Evolutionary conservation across 2,888 invertebrate species (phyloP).

Genomic region (Margaritifera margaritifera): DNA sequence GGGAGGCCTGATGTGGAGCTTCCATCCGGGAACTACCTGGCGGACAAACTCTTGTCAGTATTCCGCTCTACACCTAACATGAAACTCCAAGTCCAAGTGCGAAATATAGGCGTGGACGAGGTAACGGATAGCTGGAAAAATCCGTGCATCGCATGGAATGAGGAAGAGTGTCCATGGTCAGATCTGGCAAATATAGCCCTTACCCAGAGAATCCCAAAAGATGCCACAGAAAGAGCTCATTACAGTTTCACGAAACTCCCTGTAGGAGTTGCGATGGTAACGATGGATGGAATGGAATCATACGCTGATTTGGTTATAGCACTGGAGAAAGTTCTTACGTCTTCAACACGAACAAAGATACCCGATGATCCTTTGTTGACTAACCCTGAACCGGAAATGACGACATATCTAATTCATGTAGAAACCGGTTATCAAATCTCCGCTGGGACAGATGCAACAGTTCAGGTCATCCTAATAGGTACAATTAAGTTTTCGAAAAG

Average conservation of each 20-base stretch:
- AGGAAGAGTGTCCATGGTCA: constrained; percentile 27
- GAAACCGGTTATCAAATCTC: constrained; percentile 36
- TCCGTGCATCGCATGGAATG: constrained; percentile 24
- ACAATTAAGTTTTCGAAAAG: not conserved
- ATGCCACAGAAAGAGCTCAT: constrained; percentile 22
- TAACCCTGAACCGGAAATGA: constrained; percentile 9
- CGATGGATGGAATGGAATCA: constrained; percentile 17
- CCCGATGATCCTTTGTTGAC: constrained; percentile 12
- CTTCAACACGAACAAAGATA: constrained; percentile 21
- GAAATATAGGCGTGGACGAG: constrained; percentile 9
- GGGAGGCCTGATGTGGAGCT: constrained; percentile 29
- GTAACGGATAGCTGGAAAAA: constrained; percentile 4
- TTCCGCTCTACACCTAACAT: constrained; percentile 13
- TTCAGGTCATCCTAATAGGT: constrained; percentile 32
- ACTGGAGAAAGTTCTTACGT: constrained; percentile 34
- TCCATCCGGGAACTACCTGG: constrained; percentile 32
- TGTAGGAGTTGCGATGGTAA: constrained; percentile 13
- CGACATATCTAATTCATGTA: constrained; percentile 32
- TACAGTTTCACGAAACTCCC: constrained; percentile 22
- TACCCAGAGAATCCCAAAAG: constrained; percentile 30
- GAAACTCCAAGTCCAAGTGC: constrained; percentile 31
- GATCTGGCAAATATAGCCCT: constrained; percentile 23
- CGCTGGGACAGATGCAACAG: constrained; percentile 37
- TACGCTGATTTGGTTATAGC: constrained; percentile 24
- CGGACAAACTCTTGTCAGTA: constrained; percentile 17